Evolutionary conservation across 2,797 vertebrate species (phyloP).

Genomic region (Gila robusta): DNA sequence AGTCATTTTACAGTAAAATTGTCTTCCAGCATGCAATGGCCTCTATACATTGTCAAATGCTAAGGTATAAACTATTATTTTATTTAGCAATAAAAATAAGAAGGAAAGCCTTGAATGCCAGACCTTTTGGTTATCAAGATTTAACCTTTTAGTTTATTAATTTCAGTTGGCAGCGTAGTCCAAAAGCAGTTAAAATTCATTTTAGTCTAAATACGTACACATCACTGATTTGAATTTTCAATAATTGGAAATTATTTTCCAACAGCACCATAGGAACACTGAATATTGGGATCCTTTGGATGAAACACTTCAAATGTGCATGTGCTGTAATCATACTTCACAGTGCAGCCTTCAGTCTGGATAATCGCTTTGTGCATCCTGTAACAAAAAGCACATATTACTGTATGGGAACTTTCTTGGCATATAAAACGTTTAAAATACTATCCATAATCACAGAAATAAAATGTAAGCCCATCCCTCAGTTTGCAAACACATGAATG

Average conservation of each 20-base stretch:
- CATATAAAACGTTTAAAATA: background rate
- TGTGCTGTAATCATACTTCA: constrained; percentile 59
- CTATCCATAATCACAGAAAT: background rate
- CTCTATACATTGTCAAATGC: background rate
- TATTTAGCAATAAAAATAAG: background rate
- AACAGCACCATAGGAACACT: constrained; percentile 21
- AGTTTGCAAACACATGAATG: background rate
- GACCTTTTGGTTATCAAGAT: background rate
- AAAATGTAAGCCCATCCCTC: background rate
- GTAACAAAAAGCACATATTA: background rate
- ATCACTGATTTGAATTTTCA: background rate
- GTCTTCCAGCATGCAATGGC: background rate
- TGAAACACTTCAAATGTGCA: constrained; percentile 72
- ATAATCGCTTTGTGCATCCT: background rate
- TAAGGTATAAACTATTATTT: background rate
- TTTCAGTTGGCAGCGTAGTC: background rate
- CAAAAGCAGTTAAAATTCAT: background rate
- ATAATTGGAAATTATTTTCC: constrained; percentile 60
- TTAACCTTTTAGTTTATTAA: background rate
- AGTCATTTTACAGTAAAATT: background rate
- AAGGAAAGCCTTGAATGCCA: background rate
- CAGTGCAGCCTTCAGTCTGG: constrained; percentile 66
- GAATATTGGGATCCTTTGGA: constrained; percentile 54
- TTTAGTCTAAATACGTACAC: background rate
- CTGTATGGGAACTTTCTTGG: background rate